Base-by-base conservation (phyloP, 1,140 invertebrate genomes). In the Leptestheria dahalacensis region DNA sequence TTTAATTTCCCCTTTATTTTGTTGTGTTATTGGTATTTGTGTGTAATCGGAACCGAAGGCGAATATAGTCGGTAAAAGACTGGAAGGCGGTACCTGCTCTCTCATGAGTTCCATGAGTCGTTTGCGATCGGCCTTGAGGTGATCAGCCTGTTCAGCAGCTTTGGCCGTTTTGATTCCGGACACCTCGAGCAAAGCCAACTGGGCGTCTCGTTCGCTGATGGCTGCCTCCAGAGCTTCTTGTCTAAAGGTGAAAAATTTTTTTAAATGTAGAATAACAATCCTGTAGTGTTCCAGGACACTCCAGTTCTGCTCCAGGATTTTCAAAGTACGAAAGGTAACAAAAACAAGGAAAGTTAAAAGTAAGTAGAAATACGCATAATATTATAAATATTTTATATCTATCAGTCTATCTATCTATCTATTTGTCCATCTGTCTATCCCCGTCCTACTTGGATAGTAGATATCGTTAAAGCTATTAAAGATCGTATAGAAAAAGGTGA, bases 161-260 rank as follows among this genome's bases (percentile, higher is more conserved):
- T 69, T 72, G 49, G 78, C 76, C 48, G 77, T 80, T 69, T 83
- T 79, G 57, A 83, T 79, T 23, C 82, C 82, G 29, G 83, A 82
- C 70, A 89, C 80, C 72, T 91, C 87, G 49, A 91, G 68, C 60
- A 90, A 72, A 1, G 86, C 88, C 63, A 91, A 77, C 68, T 88
- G 84, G 18, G 86, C 82, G 71, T 91, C 88, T 68, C 90, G 91
- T 67, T 91, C 88, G 68, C 83, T 87, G 48, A 91, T 82, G 1
- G 85, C 81, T 51, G 82, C 79, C 72, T 87, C 81, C 28, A 91
- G 69, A 58, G 87, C 83, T 73, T 91, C 87, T 72, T 85, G 82
- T 68, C 86, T 88, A 67, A n/a, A 74, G 74, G 68, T 20, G 63
- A 55, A 49, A 48, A 23, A 59, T 23, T 21, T 51, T 20, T 29